These are phyloP conservation scores for Alviniconcha strummeri DNA, from an alignment of 2,888 invertebrate genomes.

Conservation along the genomic window DNA sequence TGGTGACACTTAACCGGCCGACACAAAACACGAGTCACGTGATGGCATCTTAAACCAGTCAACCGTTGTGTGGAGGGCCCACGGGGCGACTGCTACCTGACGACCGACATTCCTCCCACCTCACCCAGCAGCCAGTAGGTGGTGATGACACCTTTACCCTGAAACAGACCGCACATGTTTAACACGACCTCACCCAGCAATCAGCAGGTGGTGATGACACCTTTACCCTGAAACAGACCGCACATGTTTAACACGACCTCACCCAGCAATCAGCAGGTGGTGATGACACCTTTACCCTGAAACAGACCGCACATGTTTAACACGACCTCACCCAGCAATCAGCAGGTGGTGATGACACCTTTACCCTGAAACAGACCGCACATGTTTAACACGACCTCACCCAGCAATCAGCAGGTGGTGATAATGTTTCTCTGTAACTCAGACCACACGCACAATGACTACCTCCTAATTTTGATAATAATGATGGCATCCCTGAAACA, in stretches of 20 bases:
- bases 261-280: slow-evolving; percentile 43
- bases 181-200: not conserved
- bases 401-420: not conserved
- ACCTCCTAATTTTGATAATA: no score
- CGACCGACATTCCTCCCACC: slow-evolving; percentile 24
- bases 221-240: slow-evolving; percentile 57
- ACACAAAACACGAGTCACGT: not conserved
- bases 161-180: slow-evolving; percentile 1
- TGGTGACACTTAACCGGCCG: not conserved
- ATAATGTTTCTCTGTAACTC: not conserved
- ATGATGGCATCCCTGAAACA: not conserved
- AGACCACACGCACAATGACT: not conserved
- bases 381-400: not conserved
- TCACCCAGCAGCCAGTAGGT: slow-evolving; percentile 67
- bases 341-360: slow-evolving; percentile 58
- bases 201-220: slow-evolving; percentile 54
- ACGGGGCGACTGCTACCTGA: slow-evolving; percentile 5
- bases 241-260: not conserved
- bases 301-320: not conserved
- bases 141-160: slow-evolving; percentile 64
- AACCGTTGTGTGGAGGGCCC: not conserved
- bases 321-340: not conserved
- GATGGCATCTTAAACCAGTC: not conserved
- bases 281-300: slow-evolving; percentile 64
- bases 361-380: slow-evolving; percentile 53